phyloP scores from a whole-genome alignment of 2,888 invertebrate genomes.

The Nymphalis urticae region DNA sequence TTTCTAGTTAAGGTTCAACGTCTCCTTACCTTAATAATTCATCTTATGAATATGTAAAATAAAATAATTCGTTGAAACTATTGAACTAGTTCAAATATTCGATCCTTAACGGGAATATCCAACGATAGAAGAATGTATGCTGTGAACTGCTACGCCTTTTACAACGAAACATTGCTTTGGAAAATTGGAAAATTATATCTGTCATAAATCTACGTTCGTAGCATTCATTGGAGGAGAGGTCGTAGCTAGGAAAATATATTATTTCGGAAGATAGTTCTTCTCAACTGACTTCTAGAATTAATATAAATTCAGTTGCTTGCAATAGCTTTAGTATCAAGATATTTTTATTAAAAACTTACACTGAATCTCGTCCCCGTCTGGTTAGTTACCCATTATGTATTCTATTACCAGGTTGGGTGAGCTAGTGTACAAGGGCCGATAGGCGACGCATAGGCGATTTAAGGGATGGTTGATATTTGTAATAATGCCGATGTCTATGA shows the following conservation, averaged over 20 bases:
- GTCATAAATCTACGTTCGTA: conserved; percentile 60
- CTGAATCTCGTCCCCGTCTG: too few relatives aligned
- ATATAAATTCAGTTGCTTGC: too few relatives aligned
- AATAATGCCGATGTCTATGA: too few relatives aligned
- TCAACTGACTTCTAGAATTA: background rate
- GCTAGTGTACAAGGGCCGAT: too few relatives aligned
- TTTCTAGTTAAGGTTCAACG: background rate
- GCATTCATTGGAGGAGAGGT: conserved; percentile 36
- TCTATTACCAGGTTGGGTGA: too few relatives aligned
- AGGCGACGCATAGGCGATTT: too few relatives aligned
- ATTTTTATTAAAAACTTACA: too few relatives aligned
- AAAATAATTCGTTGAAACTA: background rate
- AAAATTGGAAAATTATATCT: conserved; percentile 74
- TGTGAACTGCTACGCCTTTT: conserved; percentile 40
- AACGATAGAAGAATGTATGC: conserved; percentile 39
- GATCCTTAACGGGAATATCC: conserved; percentile 42
- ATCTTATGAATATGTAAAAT: too few relatives aligned
- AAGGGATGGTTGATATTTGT: too few relatives aligned
- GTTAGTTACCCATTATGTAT: too few relatives aligned
- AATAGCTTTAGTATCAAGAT: too few relatives aligned
- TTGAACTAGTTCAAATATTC: conserved; percentile 32
- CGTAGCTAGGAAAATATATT: background rate
- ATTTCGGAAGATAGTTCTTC: background rate
- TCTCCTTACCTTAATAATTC: background rate
- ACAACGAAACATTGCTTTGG: conserved; percentile 68